Percentiles rank a stretch among this genome's conserved stretches.
phyloP scores from a whole-genome alignment of 2,888 invertebrate species.

The Nemotelus pantherinus region DNA sequence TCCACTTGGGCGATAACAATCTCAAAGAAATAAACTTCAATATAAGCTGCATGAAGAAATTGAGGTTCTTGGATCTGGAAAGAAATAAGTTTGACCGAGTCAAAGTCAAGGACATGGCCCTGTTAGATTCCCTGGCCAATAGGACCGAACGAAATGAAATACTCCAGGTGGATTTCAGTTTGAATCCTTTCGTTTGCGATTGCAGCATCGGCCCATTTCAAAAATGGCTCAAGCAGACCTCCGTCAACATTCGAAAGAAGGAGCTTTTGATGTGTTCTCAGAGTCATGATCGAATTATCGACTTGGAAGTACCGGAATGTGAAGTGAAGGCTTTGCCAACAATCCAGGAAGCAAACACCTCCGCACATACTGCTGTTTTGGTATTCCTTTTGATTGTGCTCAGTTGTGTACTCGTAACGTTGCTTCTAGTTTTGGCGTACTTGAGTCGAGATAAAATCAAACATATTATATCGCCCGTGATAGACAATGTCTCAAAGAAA shows the following conservation, averaged over 20 bases:
- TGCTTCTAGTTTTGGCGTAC: constrained; percentile 70
- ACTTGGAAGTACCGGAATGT: constrained; percentile 59
- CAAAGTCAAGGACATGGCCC: constrained; percentile 67
- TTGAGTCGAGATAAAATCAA: constrained; percentile 70
- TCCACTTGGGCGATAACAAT: constrained; percentile 75
- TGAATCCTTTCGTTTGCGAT: constrained; percentile 78
- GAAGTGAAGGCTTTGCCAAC: constrained; percentile 54
- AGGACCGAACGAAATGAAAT: constrained; percentile 59
- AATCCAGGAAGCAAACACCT: constrained; percentile 55
- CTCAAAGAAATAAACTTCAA: constrained; percentile 73
- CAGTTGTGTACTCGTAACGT: constrained; percentile 67
- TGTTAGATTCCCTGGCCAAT: constrained; percentile 69
- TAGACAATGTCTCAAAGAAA: constrained; percentile 74
- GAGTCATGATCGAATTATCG: constrained; percentile 56
- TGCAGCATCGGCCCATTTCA: constrained; percentile 71
- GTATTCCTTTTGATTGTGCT: constrained; percentile 68
- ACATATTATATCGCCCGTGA: constrained; percentile 70
- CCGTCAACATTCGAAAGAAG: constrained; percentile 70
- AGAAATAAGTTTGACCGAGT: constrained; percentile 73
- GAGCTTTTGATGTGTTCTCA: constrained; percentile 68
- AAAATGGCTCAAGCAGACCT: constrained; percentile 72
- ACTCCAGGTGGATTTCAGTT: constrained; percentile 71
- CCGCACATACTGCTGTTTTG: constrained; percentile 61
- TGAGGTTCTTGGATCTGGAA: constrained; percentile 76
- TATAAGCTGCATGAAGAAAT: constrained; percentile 71